These are phyloP conservation scores for Agriopis aurantiaria DNA, from an alignment of 2,888 invertebrate species.

Conservation along the genomic window DNA sequence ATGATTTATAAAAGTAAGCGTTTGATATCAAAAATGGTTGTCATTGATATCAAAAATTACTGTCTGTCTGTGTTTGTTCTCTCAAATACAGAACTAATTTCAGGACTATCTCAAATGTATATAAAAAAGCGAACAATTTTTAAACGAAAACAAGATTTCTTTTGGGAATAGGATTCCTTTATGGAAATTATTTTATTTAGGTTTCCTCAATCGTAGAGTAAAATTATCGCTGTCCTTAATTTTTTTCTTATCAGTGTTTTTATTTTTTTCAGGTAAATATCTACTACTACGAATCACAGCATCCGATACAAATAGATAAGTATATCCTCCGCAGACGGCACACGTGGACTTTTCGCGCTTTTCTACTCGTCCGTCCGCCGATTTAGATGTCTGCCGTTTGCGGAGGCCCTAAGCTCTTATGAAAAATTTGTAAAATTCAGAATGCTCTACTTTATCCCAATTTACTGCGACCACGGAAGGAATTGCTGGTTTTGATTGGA, in stretches of 20 bases:
- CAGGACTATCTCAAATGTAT: not conserved
- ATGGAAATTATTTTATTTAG: constrained; percentile 1
- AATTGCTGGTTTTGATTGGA: not conserved
- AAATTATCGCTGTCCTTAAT: not conserved
- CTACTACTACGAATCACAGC: constrained; percentile 8
- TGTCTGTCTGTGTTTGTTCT: no score
- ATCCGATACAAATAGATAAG: constrained; percentile 15
- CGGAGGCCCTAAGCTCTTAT: no score
- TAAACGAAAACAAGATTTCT: not conserved
- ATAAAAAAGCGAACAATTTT: not conserved
- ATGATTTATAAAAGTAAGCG: no score
- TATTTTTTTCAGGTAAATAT: constrained; percentile 61
- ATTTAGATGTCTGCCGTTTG: no score
- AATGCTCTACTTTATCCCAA: no score
- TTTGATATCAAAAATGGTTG: no score
- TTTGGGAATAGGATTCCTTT: not conserved
- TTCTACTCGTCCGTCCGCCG: no score
- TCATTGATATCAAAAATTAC: no score
- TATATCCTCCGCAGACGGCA: not conserved
- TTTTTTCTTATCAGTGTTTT: not conserved
- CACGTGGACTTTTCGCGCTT: not conserved
- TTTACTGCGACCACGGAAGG: not conserved
- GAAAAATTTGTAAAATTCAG: no score
- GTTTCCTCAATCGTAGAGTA: not conserved
- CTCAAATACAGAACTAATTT: not conserved